These are phyloP conservation scores for Dicyrtomina minuta DNA, from an alignment of 2,888 invertebrate genomes.

Conservation along the genomic window DNA sequence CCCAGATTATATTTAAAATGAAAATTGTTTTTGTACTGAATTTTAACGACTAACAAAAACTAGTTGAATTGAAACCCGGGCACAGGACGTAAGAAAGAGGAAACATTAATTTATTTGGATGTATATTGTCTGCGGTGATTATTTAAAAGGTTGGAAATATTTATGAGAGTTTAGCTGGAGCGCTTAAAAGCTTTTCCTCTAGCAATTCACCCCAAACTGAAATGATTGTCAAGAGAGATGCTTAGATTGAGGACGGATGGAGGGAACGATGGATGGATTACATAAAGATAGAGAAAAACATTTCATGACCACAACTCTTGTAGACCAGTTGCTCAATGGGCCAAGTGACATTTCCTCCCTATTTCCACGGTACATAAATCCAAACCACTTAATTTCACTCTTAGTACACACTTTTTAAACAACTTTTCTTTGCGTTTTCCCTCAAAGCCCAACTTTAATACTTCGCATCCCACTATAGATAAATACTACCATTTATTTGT, in stretches of 20 bases:
- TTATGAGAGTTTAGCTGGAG: slow-evolving; percentile 20
- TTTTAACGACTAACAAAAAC: no score
- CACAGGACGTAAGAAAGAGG: slow-evolving; percentile 13
- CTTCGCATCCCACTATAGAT: no score
- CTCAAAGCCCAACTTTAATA: neutral
- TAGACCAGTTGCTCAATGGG: slow-evolving; percentile 33
- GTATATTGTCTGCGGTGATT: slow-evolving; percentile 26
- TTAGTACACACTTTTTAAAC: slow-evolving; percentile 10
- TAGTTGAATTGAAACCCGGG: no score
- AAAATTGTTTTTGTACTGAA: no score
- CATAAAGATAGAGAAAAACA: neutral
- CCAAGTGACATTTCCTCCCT: slow-evolving; percentile 38
- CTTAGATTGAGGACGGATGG: neutral
- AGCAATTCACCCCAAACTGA: neutral
- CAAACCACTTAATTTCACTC: slow-evolving; percentile 35
- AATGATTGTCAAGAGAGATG: no score
- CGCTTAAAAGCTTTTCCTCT: slow-evolving; percentile 30
- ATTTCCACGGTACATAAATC: slow-evolving; percentile 34
- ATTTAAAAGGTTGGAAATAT: slow-evolving; percentile 28
- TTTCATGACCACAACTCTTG: neutral
- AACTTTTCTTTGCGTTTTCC: neutral
- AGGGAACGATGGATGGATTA: neutral
- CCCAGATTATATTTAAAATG: no score
- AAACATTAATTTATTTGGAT: slow-evolving; percentile 35
- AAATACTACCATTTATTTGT: no score